Evolutionary conservation across 2,888 invertebrate genomes (phyloP).

Genomic region (Agrotis exclamationis): DNA sequence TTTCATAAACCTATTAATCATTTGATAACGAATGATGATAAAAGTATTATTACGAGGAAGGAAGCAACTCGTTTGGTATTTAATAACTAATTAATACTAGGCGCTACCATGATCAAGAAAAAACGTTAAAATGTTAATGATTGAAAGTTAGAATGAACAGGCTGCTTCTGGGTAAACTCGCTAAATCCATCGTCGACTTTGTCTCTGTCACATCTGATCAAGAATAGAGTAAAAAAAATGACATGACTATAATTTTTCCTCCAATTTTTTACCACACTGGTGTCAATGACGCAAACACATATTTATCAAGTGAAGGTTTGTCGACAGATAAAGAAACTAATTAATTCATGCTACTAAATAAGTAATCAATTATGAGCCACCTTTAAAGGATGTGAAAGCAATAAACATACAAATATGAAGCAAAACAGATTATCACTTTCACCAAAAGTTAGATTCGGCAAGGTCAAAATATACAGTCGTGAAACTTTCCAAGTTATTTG

Average conservation of each 20-base stretch:
- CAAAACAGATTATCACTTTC: conserved; percentile 45
- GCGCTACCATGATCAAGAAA: neutral
- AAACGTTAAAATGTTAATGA: neutral
- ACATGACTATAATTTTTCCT: neutral
- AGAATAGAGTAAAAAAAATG: too few relatives aligned
- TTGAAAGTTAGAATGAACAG: too few relatives aligned
- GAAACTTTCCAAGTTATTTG: conserved; percentile 41
- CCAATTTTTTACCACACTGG: neutral
- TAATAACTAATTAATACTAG: neutral
- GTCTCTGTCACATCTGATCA: too few relatives aligned
- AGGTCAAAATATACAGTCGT: conserved; percentile 32
- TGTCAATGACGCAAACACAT: neutral
- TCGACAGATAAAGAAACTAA: neutral
- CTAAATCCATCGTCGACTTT: too few relatives aligned
- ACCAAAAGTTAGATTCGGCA: conserved; percentile 47
- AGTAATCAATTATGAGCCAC: conserved; percentile 19
- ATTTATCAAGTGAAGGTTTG: neutral
- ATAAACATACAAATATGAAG: conserved; percentile 56
- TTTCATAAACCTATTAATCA: neutral
- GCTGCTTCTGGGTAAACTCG: too few relatives aligned
- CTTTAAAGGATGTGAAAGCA: conserved; percentile 60
- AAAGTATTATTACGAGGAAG: neutral
- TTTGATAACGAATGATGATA: neutral
- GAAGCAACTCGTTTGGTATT: neutral
- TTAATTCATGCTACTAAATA: conserved; percentile 29